Evolutionary conservation across 2,888 invertebrate species (phyloP).

Genomic region (Meghimatium bilineatum): DNA sequence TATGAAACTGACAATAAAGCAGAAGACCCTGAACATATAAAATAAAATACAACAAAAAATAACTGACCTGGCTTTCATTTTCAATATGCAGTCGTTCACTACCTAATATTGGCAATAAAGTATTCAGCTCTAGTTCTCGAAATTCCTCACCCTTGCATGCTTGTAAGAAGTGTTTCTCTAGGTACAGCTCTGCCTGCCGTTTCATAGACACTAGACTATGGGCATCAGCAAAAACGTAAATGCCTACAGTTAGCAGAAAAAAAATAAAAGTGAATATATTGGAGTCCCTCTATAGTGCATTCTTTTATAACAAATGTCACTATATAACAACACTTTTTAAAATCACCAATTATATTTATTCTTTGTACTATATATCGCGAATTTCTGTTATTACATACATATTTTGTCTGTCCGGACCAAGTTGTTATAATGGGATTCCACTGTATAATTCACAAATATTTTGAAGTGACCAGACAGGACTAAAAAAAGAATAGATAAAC

Average conservation of each 20-base stretch:
- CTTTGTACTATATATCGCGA: too few species aligned
- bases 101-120: constrained; percentile 86
- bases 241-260: not conserved
- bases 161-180: constrained; percentile 89
- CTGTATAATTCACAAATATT: too few species aligned
- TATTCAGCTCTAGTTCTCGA: constrained; percentile 87
- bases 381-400: too few species aligned
- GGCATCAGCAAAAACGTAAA: constrained; percentile 45
- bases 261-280: not conserved
- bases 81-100: constrained; percentile 88
- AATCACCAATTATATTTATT: too few species aligned
- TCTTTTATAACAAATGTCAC: too few species aligned
- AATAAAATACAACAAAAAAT: not conserved
- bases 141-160: constrained; percentile 90
- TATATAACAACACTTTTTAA: too few species aligned
- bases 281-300: too few species aligned
- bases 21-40: not conserved
- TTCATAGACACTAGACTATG: constrained; percentile 31
- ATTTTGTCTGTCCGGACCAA: too few species aligned
- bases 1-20: too few species aligned
- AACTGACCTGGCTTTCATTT: constrained; percentile 42
- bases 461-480: too few species aligned
- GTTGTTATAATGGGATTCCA: too few species aligned
- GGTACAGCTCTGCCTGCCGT: constrained; percentile 84
- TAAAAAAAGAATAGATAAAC: too few species aligned